These are phyloP conservation scores for Calliphora vomitoria DNA, from an alignment of 2,888 invertebrate genomes.

Conservation along the genomic window DNA sequence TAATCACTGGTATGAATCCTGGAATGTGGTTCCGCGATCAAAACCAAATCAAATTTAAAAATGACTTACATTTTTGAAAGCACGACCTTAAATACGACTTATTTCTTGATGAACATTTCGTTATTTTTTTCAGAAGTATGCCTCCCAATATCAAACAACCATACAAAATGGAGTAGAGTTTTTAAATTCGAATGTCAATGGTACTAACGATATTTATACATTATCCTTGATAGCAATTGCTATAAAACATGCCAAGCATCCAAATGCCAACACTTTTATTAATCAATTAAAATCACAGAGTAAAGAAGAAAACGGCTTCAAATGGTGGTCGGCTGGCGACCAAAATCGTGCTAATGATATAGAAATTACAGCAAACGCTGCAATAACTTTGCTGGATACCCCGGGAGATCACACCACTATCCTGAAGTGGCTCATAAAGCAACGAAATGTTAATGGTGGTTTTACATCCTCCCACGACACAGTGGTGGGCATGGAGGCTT, in stretches of 20 bases:
- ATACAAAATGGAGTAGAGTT: conserved; percentile 91
- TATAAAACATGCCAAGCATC: conserved; percentile 89
- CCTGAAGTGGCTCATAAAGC: conserved; percentile 89
- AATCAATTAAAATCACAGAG: conserved; percentile 83
- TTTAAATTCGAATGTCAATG: conserved; percentile 88
- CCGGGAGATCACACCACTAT: conserved; percentile 84
- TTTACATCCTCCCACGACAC: conserved; percentile 91
- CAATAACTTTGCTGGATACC: conserved; percentile 87
- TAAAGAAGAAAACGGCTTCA: conserved; percentile 85
- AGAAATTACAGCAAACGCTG: conserved; percentile 93
- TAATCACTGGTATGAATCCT: too few species aligned
- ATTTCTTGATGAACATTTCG: too few species aligned
- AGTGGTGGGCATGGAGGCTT: conserved; percentile 88
- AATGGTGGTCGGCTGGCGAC: conserved; percentile 89
- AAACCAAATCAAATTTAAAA: too few species aligned
- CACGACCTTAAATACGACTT: too few species aligned
- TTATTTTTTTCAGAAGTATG: conserved; percentile 41
- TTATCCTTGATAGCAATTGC: conserved; percentile 90
- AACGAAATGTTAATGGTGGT: conserved; percentile 88
- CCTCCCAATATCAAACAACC: conserved; percentile 86
- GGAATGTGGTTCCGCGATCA: too few species aligned
- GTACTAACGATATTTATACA: conserved; percentile 89
- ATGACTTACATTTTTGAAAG: too few species aligned
- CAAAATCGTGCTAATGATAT: conserved; percentile 87
- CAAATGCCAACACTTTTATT: conserved; percentile 84